A percentile compares a stretch with the other conserved stretches of the same genome.
Conservation (phyloP, 2,113 vertebrate species). For the Sigmodon hispidus region DNA sequence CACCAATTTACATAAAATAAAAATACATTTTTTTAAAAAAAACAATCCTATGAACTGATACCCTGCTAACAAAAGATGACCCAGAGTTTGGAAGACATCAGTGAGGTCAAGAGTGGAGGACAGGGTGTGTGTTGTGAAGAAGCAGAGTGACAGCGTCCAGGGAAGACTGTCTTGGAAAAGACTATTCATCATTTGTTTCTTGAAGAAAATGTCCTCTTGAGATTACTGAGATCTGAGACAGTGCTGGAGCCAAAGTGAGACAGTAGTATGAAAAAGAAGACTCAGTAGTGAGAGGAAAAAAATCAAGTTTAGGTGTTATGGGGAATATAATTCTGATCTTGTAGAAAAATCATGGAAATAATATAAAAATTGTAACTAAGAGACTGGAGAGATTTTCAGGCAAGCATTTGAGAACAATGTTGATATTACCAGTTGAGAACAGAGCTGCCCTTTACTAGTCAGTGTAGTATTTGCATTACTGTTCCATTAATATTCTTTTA, state of each 20-base stretch:
- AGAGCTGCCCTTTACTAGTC: slow-evolving; percentile 42
- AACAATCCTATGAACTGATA: background rate
- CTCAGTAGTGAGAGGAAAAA: background rate
- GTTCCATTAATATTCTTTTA: slow-evolving; percentile 25
- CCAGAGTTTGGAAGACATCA: background rate
- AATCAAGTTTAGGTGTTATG: background rate
- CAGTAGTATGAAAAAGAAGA: background rate
- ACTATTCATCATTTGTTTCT: background rate
- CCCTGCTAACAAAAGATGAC: background rate
- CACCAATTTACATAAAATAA: too few species aligned
- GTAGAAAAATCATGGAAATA: background rate
- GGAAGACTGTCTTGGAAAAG: background rate
- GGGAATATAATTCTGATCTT: background rate
- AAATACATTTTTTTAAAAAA: background rate
- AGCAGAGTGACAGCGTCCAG: background rate
- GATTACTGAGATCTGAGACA: background rate
- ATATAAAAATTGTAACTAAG: slow-evolving; percentile 14
- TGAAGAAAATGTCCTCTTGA: background rate
- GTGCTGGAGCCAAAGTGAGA: background rate
- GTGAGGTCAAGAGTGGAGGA: background rate
- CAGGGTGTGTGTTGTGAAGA: background rate
- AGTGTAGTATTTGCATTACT: slow-evolving; percentile 22
- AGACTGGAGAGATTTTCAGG: slow-evolving; percentile 25
- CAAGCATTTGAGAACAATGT: slow-evolving; percentile 8
- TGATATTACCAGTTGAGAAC: background rate